phyloP scores from a whole-genome alignment of 2,888 invertebrate species.

The Colletes collaris region DNA sequence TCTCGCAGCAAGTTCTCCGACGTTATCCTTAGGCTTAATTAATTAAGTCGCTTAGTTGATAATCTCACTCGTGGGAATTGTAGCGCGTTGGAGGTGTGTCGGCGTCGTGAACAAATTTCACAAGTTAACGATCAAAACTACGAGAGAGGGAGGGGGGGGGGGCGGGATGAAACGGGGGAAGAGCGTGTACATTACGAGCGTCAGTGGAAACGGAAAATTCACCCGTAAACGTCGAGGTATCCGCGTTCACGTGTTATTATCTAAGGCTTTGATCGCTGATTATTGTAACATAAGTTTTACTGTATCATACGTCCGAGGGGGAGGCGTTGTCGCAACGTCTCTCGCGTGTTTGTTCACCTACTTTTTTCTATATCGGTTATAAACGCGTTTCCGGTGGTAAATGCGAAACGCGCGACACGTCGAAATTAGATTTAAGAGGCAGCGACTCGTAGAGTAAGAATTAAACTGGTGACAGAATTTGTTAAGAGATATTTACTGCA shows the following conservation, averaged over 20 bases:
- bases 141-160: neutral
- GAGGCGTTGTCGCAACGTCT: neutral
- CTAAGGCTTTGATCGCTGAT: slow-evolving; percentile 29
- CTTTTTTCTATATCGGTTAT: too few relatives aligned
- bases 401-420: too few relatives aligned
- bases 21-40: slow-evolving; percentile 31
- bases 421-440: neutral
- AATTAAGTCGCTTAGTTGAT: slow-evolving; percentile 35
- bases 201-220: slow-evolving; percentile 12
- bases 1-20: slow-evolving; percentile 17
- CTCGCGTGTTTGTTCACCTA: neutral
- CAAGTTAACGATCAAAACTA: slow-evolving; percentile 1
- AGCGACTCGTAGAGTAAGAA: slow-evolving; percentile 20
- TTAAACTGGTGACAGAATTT: slow-evolving; percentile 43
- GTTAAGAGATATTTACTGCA: slow-evolving; percentile 53
- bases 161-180: too few relatives aligned
- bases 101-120: slow-evolving; percentile 18
- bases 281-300: slow-evolving; percentile 48
- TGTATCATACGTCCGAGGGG: slow-evolving; percentile 27
- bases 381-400: neutral
- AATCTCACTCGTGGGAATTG: slow-evolving; percentile 24
- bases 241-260: slow-evolving; percentile 13
- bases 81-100: slow-evolving; percentile 13
- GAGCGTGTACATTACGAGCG: neutral
- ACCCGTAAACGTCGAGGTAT: slow-evolving; percentile 12